These are phyloP conservation scores for Notiomystis cincta DNA, from an alignment of 2,113 vertebrate genomes.

Conservation along the genomic window DNA sequence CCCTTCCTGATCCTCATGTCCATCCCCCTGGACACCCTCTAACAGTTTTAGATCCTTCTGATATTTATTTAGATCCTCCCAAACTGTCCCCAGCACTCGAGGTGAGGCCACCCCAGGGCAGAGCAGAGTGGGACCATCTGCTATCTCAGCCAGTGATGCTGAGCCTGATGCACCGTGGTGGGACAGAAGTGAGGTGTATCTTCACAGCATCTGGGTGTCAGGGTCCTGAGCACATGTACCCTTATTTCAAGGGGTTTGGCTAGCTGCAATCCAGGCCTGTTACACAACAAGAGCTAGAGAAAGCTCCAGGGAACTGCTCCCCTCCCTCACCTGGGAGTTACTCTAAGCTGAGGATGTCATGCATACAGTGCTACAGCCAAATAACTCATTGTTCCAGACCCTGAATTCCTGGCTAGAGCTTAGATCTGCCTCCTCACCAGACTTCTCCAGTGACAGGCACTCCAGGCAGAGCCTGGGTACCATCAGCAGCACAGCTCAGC, in stretches of 20 bases:
- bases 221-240: not conserved
- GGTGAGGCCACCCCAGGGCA: not conserved
- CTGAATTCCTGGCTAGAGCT: not conserved
- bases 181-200: not conserved
- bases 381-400: not conserved
- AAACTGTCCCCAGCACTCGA: not conserved
- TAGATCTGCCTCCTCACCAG: not conserved
- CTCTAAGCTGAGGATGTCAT: not conserved
- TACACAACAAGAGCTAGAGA: not conserved
- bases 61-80: no score
- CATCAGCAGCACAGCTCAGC: not conserved
- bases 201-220: not conserved
- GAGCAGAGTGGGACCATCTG: not conserved
- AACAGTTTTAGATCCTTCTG: not conserved
- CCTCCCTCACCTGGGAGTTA: not conserved
- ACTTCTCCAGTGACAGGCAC: not conserved
- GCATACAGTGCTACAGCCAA: not conserved
- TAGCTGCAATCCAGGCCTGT: not conserved
- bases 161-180: not conserved
- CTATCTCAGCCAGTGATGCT: not conserved
- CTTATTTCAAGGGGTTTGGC: not conserved
- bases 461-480: not conserved
- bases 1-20: accelerated
- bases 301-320: not conserved
- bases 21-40: not conserved